phyloP scores from a whole-genome alignment of 2,797 vertebrate species.

The Phalloptychus januarius region DNA sequence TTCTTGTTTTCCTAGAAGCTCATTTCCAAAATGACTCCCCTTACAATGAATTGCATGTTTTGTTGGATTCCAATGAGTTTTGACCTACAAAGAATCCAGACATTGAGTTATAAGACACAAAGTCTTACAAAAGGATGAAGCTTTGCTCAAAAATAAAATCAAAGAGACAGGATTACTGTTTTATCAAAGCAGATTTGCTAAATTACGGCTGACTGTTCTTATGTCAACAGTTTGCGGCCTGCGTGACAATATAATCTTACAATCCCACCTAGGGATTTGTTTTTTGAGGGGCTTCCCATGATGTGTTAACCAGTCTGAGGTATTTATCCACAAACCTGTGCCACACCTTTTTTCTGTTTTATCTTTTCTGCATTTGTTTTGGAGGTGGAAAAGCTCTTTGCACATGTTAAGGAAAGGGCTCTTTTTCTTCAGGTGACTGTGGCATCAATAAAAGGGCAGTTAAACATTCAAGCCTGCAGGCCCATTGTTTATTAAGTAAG shows the following conservation, averaged over 20 bases:
- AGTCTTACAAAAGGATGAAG: conserved; percentile 17
- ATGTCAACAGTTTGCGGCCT: conserved; percentile 26
- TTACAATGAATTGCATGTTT: background rate
- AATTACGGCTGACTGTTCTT: conserved; percentile 30
- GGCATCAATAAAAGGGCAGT: conserved; percentile 4
- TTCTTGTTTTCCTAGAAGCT: conserved; percentile 13
- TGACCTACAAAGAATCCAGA: conserved; percentile 7
- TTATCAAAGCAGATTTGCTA: conserved; percentile 36
- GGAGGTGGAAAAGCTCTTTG: conserved; percentile 16
- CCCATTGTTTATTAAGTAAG: conserved; percentile 8
- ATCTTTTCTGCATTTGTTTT: conserved; percentile 13
- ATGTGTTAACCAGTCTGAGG: conserved; percentile 28
- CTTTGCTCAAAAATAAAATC: conserved; percentile 7
- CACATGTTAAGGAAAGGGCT: background rate
- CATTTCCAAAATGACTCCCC: background rate
- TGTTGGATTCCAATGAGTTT: conserved; percentile 30
- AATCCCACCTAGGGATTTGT: conserved; percentile 37
- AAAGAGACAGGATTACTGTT: conserved; percentile 33
- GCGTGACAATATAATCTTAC: conserved; percentile 52
- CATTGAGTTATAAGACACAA: background rate
- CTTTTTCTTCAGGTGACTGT: conserved; percentile 35
- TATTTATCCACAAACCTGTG: conserved; percentile 45
- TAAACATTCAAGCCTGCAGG: background rate
- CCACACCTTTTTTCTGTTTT: conserved; percentile 40
- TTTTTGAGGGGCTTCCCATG: conserved; percentile 51